Conservation (phyloP, 2,888 invertebrate species). For the Nemurella pictetii region DNA sequence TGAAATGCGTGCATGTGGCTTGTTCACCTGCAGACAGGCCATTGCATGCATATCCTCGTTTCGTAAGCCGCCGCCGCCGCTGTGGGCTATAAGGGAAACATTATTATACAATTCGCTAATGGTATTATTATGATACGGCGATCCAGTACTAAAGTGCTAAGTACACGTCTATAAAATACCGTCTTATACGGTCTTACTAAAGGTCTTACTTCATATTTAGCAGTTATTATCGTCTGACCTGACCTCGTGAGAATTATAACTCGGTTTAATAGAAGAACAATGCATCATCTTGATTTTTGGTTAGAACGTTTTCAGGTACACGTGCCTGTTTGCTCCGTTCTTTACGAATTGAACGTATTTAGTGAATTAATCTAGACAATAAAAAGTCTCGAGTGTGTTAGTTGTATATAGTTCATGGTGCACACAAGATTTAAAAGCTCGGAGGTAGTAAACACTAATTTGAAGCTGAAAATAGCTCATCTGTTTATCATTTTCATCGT, state of each 20-base stretch:
- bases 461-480: neutral
- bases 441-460: neutral
- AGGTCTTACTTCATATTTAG: constrained; percentile 11
- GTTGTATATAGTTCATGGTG: neutral
- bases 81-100: neutral
- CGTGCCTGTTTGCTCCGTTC: constrained; percentile 4
- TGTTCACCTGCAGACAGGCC: neutral
- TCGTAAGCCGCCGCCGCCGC: neutral
- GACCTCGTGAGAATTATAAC: constrained; percentile 16
- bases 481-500: neutral
- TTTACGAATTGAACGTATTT: neutral
- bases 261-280: neutral
- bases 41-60: constrained; percentile 21
- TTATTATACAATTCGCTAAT: neutral
- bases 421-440: neutral
- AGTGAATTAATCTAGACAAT: neutral
- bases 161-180: neutral
- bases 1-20: constrained; percentile 11
- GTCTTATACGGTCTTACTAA: no score
- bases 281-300: neutral
- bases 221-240: constrained; percentile 4
- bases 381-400: neutral
- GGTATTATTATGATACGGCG: neutral
- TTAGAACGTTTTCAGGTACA: neutral
- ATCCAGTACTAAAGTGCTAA: neutral